These are phyloP conservation scores for Drosophila borborema DNA, from an alignment of 2,888 invertebrate species.

Conservation along the genomic window DNA sequence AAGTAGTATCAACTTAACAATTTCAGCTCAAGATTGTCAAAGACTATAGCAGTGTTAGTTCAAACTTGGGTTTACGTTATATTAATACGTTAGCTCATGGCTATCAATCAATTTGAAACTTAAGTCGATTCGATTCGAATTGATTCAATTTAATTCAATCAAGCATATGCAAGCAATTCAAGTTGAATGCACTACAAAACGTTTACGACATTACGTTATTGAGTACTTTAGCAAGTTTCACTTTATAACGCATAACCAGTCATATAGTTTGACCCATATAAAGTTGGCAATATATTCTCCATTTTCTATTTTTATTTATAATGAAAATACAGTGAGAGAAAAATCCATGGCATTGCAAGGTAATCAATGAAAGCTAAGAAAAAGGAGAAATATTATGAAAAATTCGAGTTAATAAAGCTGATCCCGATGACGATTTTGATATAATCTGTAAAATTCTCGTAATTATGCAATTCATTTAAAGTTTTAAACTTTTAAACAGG, in stretches of 20 bases:
- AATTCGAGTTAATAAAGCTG: neutral
- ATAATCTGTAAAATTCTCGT: neutral
- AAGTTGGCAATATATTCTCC: conserved; percentile 19
- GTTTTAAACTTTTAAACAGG: neutral
- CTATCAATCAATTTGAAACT: neutral
- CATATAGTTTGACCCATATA: conserved; percentile 29
- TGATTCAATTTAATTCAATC: neutral
- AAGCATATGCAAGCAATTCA: conserved; percentile 12
- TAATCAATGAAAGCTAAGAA: too few relatives aligned
- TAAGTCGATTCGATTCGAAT: neutral
- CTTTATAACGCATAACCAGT: conserved; percentile 16
- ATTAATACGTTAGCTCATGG: neutral
- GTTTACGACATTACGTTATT: conserved; percentile 25
- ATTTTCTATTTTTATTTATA: conserved; percentile 7
- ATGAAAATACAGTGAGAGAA: conserved; percentile 6
- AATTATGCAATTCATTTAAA: neutral
- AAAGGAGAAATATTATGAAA: neutral
- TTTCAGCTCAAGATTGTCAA: too few relatives aligned
- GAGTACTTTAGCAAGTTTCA: conserved; percentile 17
- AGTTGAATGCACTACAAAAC: conserved; percentile 9
- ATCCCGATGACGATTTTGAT: too few relatives aligned
- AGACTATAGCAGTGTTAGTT: too few relatives aligned
- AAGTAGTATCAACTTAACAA: too few relatives aligned
- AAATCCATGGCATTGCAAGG: neutral
- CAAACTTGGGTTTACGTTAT: too few relatives aligned